phyloP scores from a whole-genome alignment of 2,888 invertebrate species.

The Melanophora roralis region DNA sequence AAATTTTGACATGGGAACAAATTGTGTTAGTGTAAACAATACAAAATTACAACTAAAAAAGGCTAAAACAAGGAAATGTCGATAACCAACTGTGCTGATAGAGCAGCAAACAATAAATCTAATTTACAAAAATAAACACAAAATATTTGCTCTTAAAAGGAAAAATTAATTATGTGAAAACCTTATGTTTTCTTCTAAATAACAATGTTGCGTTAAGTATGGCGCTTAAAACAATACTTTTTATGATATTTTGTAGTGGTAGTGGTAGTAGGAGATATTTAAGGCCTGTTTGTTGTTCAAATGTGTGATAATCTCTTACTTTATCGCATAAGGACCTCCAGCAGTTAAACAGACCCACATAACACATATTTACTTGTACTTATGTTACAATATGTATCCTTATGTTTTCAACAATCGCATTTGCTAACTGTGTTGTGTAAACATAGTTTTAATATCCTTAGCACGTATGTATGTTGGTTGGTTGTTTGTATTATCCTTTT shows the following conservation, averaged over 20 bases:
- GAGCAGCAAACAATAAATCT: background rate
- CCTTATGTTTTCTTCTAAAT: background rate
- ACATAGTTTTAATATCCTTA: constrained; percentile 15
- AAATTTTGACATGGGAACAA: constrained; percentile 17
- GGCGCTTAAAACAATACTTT: constrained; percentile 21
- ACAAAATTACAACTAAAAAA: background rate
- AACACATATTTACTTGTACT: background rate
- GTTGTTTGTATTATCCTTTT: constrained; percentile 36
- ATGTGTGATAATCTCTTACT: constrained; percentile 53
- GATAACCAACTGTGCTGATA: background rate
- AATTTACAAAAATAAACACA: background rate
- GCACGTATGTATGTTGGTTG: background rate
- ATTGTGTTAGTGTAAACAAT: constrained; percentile 45
- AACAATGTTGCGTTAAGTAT: background rate
- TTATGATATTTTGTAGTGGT: background rate
- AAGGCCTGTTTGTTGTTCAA: constrained; percentile 17
- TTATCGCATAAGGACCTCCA: constrained; percentile 39
- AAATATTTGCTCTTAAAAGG: background rate
- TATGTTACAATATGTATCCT: background rate
- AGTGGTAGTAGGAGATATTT: background rate
- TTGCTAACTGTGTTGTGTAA: constrained; percentile 23
- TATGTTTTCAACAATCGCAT: background rate
- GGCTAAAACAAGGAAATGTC: background rate
- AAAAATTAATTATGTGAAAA: background rate
- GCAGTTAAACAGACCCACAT: constrained; percentile 16